Base-by-base conservation (phyloP, 2,797 vertebrate species). In the Hyperoplus lanceolatus region DNA sequence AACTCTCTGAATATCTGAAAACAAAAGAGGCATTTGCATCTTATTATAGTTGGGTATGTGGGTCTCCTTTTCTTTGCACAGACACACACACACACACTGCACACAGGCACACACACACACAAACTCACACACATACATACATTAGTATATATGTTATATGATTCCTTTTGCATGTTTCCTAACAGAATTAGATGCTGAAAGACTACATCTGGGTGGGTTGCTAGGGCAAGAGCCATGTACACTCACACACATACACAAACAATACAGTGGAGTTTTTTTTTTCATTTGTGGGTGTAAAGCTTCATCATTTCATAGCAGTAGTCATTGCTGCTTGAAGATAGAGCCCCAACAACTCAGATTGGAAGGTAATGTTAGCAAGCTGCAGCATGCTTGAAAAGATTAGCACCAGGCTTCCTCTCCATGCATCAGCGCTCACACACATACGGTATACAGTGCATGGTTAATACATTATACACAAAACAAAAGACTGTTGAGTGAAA, bases 261-360 rank as follows among this genome's bases (percentile, higher is more conserved):
- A 56, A 46, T 43, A 43, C 53, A 80, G 66, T 70, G 21, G 38
- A 60, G 51, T 62, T 29, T 86, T 91, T 29, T 29, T 90, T 88
- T 82, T 92, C 81, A 87, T 77, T 49, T 10, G 76, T 82, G 70
- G 86, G 84, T 81, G 83, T 84, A 70, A 75, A 88, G 69, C 70
- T 78, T 56, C 80, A 75, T 85, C 80, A 66, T 84, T 86, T 80
- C 67, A 79, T 75, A 69, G 80, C 75, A 65, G 76, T 70, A 66
- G 77, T 36, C 46, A 84, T 83, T 88, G 85, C 85, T 89, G 80
- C 56, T 87, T 78, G 76, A 80, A 90, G 88, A 92, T 92, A 85
- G 77, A 85, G 80, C 70, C 62, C 74, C 80, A 85, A 77, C 68
- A 61, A 77, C 86, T 90, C 75, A 64, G 77, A 81, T 75, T 78